Percentiles rank a stretch among this genome's conserved stretches.
Conservation (phyloP, 2,888 invertebrate species). For the Sinelater perroti region DNA sequence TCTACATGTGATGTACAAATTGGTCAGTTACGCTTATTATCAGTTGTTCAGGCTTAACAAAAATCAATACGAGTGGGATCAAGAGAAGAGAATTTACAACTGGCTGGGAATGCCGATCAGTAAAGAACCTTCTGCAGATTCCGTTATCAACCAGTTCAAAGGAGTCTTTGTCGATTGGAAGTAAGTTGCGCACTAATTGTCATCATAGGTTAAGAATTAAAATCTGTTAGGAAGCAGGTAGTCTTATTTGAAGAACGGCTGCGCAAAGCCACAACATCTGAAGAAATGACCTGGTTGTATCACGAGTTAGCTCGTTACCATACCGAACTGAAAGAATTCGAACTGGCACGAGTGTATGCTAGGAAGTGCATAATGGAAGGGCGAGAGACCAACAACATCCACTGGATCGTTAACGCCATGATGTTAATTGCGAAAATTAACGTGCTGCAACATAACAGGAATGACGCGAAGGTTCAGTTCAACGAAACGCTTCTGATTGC, state of each 20-base stretch:
- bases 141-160: conserved; percentile 54
- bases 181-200: conserved; percentile 40
- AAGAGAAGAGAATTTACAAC: conserved; percentile 51
- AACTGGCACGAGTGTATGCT: conserved; percentile 59
- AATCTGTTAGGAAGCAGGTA: conserved; percentile 50
- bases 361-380: conserved; percentile 57
- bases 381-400: conserved; percentile 48
- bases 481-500: conserved; percentile 51
- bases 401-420: conserved; percentile 60
- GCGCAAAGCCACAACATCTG: conserved; percentile 47
- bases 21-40: conserved; percentile 59
- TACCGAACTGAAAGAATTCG: conserved; percentile 57
- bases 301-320: conserved; percentile 61
- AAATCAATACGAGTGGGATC: conserved; percentile 46
- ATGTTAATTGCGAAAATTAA: conserved; percentile 61
- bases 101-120: conserved; percentile 53
- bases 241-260: conserved; percentile 50
- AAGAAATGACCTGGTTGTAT: conserved; percentile 63
- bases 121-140: conserved; percentile 55
- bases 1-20: conserved; percentile 57
- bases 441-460: conserved; percentile 60
- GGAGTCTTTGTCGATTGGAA: conserved; percentile 52
- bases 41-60: conserved; percentile 58
- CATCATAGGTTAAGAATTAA: background rate
- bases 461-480: conserved; percentile 60